A percentile compares a stretch with the other conserved stretches of the same genome.
Evolutionary conservation across 2,888 invertebrate genomes (phyloP).

Genomic region (Troides helena): DNA sequence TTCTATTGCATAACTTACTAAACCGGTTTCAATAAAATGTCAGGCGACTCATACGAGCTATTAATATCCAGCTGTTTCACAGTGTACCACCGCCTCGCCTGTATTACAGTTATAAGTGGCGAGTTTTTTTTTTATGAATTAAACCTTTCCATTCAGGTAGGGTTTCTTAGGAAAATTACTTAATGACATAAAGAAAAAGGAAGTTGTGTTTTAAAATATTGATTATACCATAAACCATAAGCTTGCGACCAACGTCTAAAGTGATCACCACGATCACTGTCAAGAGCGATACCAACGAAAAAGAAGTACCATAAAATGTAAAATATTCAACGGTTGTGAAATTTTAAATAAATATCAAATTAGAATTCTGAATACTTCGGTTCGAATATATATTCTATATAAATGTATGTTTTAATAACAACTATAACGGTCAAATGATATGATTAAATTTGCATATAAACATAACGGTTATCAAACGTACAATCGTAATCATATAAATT

Average conservation of each 20-base stretch:
- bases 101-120: conserved; percentile 54
- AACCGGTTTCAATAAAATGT: conserved; percentile 69
- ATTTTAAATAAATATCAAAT: neutral
- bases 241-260: too few relatives aligned
- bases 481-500: conserved; percentile 18
- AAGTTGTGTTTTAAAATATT: too few relatives aligned
- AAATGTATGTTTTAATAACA: conserved; percentile 26
- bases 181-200: too few relatives aligned
- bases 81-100: conserved; percentile 41
- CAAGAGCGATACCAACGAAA: too few relatives aligned
- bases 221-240: too few relatives aligned
- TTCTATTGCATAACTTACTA: conserved; percentile 70
- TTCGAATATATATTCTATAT: neutral
- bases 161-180: too few relatives aligned
- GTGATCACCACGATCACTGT: too few relatives aligned
- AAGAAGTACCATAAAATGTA: too few relatives aligned
- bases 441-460: conserved; percentile 13
- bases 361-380: neutral
- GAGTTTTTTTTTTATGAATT: conserved; percentile 47
- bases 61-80: conserved; percentile 62
- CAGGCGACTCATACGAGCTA: conserved; percentile 56
- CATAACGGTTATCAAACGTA: conserved; percentile 11
- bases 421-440: neutral
- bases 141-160: conserved; percentile 39
- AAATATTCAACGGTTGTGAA: neutral